Evolutionary conservation across 2,113 vertebrate species (phyloP).

Genomic region (Corythornis madagascariensis): DNA sequence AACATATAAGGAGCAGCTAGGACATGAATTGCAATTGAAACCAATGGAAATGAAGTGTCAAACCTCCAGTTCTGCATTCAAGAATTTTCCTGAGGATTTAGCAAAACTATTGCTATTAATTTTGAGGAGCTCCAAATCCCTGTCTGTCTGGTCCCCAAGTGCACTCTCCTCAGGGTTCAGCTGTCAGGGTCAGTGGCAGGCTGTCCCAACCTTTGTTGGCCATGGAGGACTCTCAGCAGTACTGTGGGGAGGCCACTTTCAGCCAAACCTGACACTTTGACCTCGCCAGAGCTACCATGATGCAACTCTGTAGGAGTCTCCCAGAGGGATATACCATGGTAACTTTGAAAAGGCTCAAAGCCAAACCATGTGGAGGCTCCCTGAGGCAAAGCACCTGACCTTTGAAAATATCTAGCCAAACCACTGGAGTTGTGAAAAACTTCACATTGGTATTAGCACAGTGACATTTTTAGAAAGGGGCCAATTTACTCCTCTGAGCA

Average conservation of each 20-base stretch:
- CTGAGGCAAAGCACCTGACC: not conserved
- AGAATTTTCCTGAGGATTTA: slow-evolving; percentile 6
- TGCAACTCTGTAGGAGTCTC: not conserved
- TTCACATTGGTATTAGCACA: not conserved
- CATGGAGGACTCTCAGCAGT: not conserved
- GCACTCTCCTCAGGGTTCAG: not conserved
- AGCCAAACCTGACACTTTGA: not conserved
- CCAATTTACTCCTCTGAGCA: not conserved
- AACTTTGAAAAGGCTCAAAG: not conserved
- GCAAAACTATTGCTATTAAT: not conserved
- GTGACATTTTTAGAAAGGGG: not conserved
- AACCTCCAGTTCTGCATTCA: not conserved
- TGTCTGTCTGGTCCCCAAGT: not conserved
- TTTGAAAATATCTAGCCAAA: not conserved
- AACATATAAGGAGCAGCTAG: not conserved
- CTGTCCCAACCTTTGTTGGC: not conserved
- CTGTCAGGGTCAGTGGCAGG: not conserved
- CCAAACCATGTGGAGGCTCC: not conserved
- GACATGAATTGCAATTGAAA: not conserved
- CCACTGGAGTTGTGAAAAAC: not conserved
- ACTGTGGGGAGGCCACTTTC: not conserved
- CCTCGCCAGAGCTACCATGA: not conserved
- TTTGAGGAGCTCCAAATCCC: not conserved
- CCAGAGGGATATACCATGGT: not conserved
- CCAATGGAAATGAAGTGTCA: not conserved